Evolutionary conservation across 2,113 vertebrate species (phyloP).

Genomic region (Eretmodus cyanostictus): DNA sequence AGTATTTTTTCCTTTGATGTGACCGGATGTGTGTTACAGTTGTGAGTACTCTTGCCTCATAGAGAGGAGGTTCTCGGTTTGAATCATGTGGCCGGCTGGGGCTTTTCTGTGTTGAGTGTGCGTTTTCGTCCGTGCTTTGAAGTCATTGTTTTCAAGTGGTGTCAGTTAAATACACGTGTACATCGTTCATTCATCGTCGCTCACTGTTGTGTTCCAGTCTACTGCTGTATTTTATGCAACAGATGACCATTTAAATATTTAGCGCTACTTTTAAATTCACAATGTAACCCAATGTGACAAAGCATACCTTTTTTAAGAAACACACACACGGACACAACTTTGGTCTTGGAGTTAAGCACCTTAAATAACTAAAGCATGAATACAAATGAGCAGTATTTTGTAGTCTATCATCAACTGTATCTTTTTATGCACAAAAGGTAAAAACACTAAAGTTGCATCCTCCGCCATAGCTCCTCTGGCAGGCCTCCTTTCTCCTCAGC

Average conservation of each 20-base stretch:
- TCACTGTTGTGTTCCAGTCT: not conserved
- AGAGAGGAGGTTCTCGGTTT: fast-evolving
- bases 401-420: not conserved
- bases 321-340: not conserved
- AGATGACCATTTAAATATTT: not conserved
- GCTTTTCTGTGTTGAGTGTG: not conserved
- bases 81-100: not conserved
- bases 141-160: too few species aligned
- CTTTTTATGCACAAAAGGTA: not conserved
- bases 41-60: not conserved
- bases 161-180: not conserved
- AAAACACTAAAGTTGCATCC: not conserved
- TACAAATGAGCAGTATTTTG: not conserved
- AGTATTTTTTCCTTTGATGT: not conserved
- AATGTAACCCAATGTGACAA: not conserved
- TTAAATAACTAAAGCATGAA: not conserved
- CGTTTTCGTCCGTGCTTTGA: not conserved
- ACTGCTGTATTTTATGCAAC: fast-evolving
- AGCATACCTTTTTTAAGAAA: not conserved
- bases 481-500: not conserved
- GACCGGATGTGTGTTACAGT: not conserved
- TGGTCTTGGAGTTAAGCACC: not conserved
- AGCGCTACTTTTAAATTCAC: not conserved
- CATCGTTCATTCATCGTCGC: not conserved
- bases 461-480: not conserved